Percentiles rank a stretch among this genome's conserved stretches.
Evolutionary conservation across 2,888 invertebrate species (phyloP).

Genomic region (Eupithecia insigniata): DNA sequence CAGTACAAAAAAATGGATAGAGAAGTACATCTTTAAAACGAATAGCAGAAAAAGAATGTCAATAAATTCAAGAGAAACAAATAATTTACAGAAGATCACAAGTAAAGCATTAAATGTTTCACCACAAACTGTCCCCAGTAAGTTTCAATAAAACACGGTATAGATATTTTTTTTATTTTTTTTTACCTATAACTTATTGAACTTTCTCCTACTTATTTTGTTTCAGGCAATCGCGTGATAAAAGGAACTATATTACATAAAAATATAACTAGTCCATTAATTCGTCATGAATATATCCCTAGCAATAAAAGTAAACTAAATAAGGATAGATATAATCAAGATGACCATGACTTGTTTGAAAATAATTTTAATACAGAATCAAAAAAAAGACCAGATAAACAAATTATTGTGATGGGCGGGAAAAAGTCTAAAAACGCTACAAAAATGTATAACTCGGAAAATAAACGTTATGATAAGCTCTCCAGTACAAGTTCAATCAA

Average conservation of each 20-base stretch:
- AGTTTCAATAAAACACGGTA: background rate
- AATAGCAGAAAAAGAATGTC: background rate
- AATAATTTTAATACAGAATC: background rate
- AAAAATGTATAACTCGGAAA: too few relatives aligned
- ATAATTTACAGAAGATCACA: background rate
- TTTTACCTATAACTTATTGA: background rate
- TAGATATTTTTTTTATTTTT: background rate
- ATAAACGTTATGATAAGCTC: too few relatives aligned
- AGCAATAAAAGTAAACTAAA: background rate
- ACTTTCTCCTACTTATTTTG: background rate
- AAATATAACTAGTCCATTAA: background rate
- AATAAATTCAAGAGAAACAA: background rate
- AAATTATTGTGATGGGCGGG: too few relatives aligned
- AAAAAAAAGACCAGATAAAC: too few relatives aligned
- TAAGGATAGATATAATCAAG: background rate
- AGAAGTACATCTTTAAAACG: background rate
- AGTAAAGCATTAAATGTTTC: background rate
- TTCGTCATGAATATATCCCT: too few relatives aligned
- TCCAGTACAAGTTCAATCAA: too few relatives aligned
- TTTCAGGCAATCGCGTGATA: background rate
- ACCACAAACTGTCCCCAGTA: background rate
- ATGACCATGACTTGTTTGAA: background rate
- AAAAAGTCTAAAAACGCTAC: too few relatives aligned
- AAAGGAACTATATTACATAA: background rate
- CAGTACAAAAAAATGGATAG: background rate